A percentile compares a stretch with the other conserved stretches of the same genome.
These are phyloP conservation scores for Glyphotaelius pellucidus DNA, from an alignment of 2,888 invertebrate species.

Conservation along the genomic window DNA sequence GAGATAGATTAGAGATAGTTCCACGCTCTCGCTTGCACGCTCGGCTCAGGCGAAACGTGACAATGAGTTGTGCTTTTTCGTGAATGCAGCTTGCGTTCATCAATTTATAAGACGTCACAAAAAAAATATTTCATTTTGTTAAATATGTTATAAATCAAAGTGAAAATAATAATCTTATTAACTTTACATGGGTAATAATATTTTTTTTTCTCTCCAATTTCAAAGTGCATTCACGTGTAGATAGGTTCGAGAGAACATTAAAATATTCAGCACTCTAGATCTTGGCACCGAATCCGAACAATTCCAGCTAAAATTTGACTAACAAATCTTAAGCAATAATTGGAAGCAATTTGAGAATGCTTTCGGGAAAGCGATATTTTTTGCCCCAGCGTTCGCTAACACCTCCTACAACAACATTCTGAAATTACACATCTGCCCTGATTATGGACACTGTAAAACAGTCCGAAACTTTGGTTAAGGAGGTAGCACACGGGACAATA, in stretches of 20 bases:
- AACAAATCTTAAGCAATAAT: background rate
- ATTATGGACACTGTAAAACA: too few relatives aligned
- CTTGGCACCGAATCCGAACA: background rate
- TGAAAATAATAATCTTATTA: background rate
- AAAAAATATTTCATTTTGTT: too few relatives aligned
- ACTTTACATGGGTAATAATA: background rate
- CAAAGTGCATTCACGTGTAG: background rate
- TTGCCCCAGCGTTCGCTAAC: background rate
- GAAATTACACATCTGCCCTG: too few relatives aligned
- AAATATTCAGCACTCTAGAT: constrained; percentile 4
- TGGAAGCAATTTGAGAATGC: background rate
- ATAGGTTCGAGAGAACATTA: background rate
- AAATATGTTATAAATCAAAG: background rate
- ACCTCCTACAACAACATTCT: background rate
- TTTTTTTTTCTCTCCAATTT: background rate
- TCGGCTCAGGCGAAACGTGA: too few relatives aligned
- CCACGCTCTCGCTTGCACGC: too few relatives aligned
- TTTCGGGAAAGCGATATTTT: background rate
- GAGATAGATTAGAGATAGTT: too few relatives aligned
- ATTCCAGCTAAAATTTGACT: background rate
- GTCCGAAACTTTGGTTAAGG: too few relatives aligned
- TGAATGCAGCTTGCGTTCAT: too few relatives aligned
- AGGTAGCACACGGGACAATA: too few relatives aligned
- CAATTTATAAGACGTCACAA: too few relatives aligned
- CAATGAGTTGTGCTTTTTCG: too few relatives aligned